Evolutionary conservation across 2,113 vertebrate genomes (phyloP).

Genomic region (Dasypus novemcinctus): DNA sequence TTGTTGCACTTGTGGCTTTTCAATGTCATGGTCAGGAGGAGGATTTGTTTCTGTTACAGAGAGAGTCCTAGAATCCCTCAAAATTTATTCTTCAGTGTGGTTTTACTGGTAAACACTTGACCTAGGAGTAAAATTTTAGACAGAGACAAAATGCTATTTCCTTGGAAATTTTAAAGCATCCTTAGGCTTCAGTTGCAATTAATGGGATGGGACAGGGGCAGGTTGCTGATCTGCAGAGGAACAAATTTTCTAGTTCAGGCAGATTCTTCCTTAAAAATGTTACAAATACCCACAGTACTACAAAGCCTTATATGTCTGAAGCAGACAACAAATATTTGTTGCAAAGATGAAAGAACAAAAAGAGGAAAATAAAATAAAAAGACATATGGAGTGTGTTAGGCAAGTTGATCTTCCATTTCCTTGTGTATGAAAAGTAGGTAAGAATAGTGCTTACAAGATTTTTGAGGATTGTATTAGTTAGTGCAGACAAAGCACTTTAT

Average conservation of each 20-base stretch:
- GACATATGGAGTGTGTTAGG: background rate
- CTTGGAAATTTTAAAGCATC: background rate
- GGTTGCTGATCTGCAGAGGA: background rate
- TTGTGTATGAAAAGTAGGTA: background rate
- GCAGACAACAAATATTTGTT: background rate
- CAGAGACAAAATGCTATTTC: background rate
- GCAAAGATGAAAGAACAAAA: constrained; percentile 9
- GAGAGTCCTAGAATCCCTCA: background rate
- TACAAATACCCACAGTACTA: background rate
- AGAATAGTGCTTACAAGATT: background rate
- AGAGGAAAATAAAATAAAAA: background rate
- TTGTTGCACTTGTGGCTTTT: background rate
- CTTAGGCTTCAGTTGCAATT: background rate
- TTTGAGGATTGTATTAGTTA: background rate
- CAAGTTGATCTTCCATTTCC: background rate
- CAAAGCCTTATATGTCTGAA: background rate
- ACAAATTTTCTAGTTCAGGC: background rate
- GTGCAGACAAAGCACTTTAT: background rate
- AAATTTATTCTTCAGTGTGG: background rate
- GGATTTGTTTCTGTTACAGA: background rate
- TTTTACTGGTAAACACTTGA: background rate
- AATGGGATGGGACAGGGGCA: background rate
- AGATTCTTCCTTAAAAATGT: background rate
- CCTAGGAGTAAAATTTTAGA: background rate
- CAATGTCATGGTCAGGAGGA: background rate